These are phyloP conservation scores for Hyaena hyaena DNA, from an alignment of 2,113 vertebrate genomes.

Conservation along the genomic window DNA sequence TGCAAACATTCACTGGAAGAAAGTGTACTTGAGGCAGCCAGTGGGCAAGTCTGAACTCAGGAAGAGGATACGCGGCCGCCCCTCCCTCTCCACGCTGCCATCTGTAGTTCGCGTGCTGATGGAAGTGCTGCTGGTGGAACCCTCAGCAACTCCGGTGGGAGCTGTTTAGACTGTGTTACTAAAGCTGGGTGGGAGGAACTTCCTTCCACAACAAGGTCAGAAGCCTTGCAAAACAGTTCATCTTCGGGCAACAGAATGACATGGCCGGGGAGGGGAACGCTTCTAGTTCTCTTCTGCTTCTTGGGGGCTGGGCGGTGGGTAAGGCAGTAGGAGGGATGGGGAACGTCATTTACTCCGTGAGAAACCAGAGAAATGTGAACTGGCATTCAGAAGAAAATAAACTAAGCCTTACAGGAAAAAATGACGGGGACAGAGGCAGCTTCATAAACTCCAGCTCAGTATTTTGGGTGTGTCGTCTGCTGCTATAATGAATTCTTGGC, in stretches of 20 bases:
- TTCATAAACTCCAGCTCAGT: not conserved
- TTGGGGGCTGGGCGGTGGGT: not conserved
- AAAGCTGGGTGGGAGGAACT: constrained; percentile 51
- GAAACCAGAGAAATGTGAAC: constrained; percentile 55
- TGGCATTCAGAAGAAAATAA: constrained; percentile 57
- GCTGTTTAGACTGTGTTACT: constrained; percentile 62
- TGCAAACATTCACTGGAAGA: constrained; percentile 52
- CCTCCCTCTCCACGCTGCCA: constrained; percentile 74
- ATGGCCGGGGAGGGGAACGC: not conserved
- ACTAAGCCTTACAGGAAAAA: constrained; percentile 62
- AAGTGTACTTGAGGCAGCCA: constrained; percentile 65
- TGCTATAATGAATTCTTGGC: constrained; percentile 70
- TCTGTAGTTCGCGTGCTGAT: constrained; percentile 52
- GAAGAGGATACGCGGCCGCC: constrained; percentile 63
- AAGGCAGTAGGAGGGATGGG: not conserved
- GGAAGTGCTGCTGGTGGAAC: constrained; percentile 36
- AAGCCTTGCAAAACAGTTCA: constrained; percentile 72
- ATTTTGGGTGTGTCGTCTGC: constrained; percentile 66
- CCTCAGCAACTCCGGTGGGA: constrained; percentile 61
- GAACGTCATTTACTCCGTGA: constrained; percentile 5
- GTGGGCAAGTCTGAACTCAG: constrained; percentile 76
- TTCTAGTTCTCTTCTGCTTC: not conserved
- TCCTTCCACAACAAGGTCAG: constrained; percentile 61
- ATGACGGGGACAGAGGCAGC: not conserved
- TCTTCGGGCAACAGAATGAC: constrained; percentile 51